Conservation (phyloP, 2,797 vertebrate genomes). For the Rhabdophis nuchalis region DNA sequence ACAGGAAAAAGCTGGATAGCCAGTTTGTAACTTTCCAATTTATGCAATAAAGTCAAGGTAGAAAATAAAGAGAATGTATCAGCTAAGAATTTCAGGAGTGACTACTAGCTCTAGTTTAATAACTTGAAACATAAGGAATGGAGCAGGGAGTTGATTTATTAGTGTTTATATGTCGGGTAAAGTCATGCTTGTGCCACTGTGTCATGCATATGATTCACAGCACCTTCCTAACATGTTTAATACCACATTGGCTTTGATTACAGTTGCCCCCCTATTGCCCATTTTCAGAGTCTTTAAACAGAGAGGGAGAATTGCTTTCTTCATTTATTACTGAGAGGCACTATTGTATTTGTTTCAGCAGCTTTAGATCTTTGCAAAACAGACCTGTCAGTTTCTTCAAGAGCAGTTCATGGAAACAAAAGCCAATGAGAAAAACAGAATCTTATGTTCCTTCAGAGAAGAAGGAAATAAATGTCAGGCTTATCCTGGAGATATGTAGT, state of each 20-base stretch:
- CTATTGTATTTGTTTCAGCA: background rate
- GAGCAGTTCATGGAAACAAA: slow-evolving; percentile 27
- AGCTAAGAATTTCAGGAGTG: background rate
- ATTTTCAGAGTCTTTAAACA: slow-evolving; percentile 36
- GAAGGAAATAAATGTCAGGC: slow-evolving; percentile 44
- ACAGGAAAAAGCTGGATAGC: background rate
- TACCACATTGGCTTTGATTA: slow-evolving; percentile 54
- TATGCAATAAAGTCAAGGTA: slow-evolving; percentile 12
- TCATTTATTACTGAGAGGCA: slow-evolving; percentile 43
- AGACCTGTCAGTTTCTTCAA: slow-evolving; percentile 50
- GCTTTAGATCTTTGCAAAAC: slow-evolving; percentile 46
- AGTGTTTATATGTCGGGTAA: slow-evolving; percentile 24
- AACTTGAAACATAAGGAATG: background rate
- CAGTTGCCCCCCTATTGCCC: background rate
- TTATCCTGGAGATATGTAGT: slow-evolving; percentile 32
- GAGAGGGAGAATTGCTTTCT: slow-evolving; percentile 22
- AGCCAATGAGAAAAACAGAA: slow-evolving; percentile 25
- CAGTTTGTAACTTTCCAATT: background rate
- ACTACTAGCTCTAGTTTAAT: background rate
- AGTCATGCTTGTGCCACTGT: background rate
- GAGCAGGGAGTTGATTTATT: background rate
- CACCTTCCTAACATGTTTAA: background rate
- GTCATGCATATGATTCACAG: background rate
- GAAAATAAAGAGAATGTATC: background rate
- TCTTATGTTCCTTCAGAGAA: background rate